Evolutionary conservation across 2,888 invertebrate genomes (phyloP), one percentile per base, ranked within the genome.

Genomic region (Tanypteryx hageni): DNA sequence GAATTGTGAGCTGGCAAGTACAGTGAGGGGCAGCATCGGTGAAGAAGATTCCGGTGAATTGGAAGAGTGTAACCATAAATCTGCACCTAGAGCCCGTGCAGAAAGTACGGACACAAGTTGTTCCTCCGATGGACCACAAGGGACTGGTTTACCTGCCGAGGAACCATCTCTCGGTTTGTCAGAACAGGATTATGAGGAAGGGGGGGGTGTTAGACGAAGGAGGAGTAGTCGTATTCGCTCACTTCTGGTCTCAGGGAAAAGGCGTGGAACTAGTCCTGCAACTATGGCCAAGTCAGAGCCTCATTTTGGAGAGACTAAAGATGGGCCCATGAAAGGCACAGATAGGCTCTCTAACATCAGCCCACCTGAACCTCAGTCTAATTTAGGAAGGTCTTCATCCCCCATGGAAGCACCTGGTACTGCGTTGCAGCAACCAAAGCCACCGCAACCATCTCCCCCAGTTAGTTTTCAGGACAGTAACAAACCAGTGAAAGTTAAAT

Each of bases 191-290:
- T 16, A n/a, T 64, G 89, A 89, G 61, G 89, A 89, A 18, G 22
- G 44, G 2, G 89, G 89, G 31, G 64, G 27, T 18, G 64, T 61
- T 16, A 89, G 89, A 13, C 61, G 89, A 18, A 31, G 89, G 44
- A 31, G 89, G 31, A 89, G 89, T 44, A 89, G 89, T 89, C 31
- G 89, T 13, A 89, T 89, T 44, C 89, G 89, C n/a, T 89, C 89
- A 11, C 89, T 89, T 5, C 64, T 89, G 16, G 89, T 89, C 64
- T 68, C 89, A 89, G 89, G 64, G 44, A 89, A 89, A 64, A 89
- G 64, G 44, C 44, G 64, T 89, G 68, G 18, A 18, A 44, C 64
- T 44, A 64, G n/a, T 68, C 44, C 44, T n/a, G 31, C 31, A 59
- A 64, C 16, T n/a, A 11, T 18, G 2, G 44, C 64, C 64, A 89